Evolutionary conservation across 2,888 invertebrate species (phyloP).

Genomic region (Pegoplata infirma): DNA sequence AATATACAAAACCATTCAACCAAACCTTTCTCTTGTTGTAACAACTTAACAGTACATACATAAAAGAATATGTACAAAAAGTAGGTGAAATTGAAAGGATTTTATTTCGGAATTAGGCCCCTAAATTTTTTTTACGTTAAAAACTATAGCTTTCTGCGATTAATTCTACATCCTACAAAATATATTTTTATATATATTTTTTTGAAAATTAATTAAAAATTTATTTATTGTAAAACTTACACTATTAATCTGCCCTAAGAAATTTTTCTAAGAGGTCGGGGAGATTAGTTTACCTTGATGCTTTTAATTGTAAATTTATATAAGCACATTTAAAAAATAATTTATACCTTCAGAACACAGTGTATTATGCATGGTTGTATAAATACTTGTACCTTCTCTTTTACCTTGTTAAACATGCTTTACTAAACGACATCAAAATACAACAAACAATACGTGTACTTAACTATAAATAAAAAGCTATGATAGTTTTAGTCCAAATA

Average conservation of each 20-base stretch:
- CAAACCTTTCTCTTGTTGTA: slow-evolving; percentile 6
- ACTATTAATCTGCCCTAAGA: too few species aligned
- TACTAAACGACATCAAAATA: not conserved
- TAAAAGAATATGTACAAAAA: too few species aligned
- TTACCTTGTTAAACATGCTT: not conserved
- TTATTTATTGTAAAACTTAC: too few species aligned
- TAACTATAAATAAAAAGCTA: not conserved
- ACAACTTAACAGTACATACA: not conserved
- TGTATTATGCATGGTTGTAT: not conserved
- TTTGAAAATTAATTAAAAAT: too few species aligned
- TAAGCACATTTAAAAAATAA: not conserved
- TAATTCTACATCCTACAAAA: too few species aligned
- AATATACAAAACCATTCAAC: slow-evolving; percentile 19
- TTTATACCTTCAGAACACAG: not conserved
- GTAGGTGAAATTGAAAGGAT: too few species aligned
- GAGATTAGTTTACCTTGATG: too few species aligned
- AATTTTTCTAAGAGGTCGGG: too few species aligned
- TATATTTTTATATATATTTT: too few species aligned
- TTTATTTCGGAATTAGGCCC: not conserved
- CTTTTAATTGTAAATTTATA: too few species aligned
- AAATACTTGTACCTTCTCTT: not conserved
- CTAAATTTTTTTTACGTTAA: too few species aligned
- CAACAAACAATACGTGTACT: not conserved
- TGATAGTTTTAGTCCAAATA: not conserved
- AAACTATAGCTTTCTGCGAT: too few species aligned